Evolutionary conservation across 2,888 invertebrate genomes (phyloP).

Genomic region (Parnassius glacialis): DNA sequence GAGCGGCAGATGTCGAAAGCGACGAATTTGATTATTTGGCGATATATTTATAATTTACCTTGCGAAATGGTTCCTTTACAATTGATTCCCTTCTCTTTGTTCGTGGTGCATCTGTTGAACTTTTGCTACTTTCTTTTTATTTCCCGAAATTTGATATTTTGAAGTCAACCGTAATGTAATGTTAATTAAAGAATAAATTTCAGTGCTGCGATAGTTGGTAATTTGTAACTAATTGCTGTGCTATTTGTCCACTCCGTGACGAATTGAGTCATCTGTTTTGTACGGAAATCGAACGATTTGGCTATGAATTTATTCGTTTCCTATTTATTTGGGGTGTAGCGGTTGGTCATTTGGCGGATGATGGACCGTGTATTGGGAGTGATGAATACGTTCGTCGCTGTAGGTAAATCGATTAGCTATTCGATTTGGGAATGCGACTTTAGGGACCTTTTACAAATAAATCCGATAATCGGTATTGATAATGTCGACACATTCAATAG

Average conservation of each 20-base stretch:
- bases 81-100: slow-evolving; percentile 39
- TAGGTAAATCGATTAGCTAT: slow-evolving; percentile 62
- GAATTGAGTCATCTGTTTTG: slow-evolving; percentile 63
- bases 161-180: slow-evolving; percentile 12
- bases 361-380: slow-evolving; percentile 44
- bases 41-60: slow-evolving; percentile 48
- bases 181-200: slow-evolving; percentile 26
- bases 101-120: slow-evolving; percentile 45
- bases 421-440: slow-evolving; percentile 14
- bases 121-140: slow-evolving; percentile 36
- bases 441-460: slow-evolving; percentile 10
- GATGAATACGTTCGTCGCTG: slow-evolving; percentile 53
- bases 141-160: slow-evolving; percentile 28
- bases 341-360: slow-evolving; percentile 53
- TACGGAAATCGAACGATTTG: slow-evolving; percentile 74
- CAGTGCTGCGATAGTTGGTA: slow-evolving; percentile 19
- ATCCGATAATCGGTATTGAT: slow-evolving; percentile 1
- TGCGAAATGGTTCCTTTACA: slow-evolving; percentile 40
- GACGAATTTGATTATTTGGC: slow-evolving; percentile 46
- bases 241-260: slow-evolving; percentile 58
- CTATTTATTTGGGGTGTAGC: slow-evolving; percentile 59
- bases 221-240: slow-evolving; percentile 37
- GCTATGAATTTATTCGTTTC: slow-evolving; percentile 63
- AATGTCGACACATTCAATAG: not conserved
- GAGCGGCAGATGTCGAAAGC: slow-evolving; percentile 60